phyloP scores from a whole-genome alignment of 1,140 invertebrate species.

The Teleopsis dalmanni region DNA sequence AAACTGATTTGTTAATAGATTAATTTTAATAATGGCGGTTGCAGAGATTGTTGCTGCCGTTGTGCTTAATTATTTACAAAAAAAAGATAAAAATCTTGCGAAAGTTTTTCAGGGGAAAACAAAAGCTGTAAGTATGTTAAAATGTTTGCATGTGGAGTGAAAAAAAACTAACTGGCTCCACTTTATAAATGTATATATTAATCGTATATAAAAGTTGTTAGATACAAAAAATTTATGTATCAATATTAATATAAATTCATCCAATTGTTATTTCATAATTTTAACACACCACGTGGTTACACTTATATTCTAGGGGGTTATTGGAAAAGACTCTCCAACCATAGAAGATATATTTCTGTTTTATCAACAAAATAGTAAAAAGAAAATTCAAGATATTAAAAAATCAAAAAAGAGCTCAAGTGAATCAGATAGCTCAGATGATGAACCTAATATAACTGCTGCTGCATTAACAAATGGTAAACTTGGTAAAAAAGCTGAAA shows the following conservation, averaged over 20 bases:
- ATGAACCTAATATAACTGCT: conserved; percentile 20
- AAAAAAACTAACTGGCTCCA: conserved; percentile 1
- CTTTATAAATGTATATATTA: conserved; percentile 1
- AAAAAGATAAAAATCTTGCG: conserved; percentile 51
- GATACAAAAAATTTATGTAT: no score
- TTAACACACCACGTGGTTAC: no score
- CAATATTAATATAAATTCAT: no score
- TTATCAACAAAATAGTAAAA: conserved; percentile 47
- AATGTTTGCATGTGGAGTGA: no score
- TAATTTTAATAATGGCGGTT: conserved; percentile 9
- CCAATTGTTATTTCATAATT: no score
- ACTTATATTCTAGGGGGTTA: conserved; percentile 34
- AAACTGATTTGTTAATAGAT: not conserved
- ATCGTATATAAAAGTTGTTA: no score
- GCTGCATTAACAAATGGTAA: conserved; percentile 7
- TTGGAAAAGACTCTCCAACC: conserved; percentile 49
- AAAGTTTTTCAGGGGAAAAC: conserved; percentile 53
- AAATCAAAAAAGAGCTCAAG: conserved; percentile 1
- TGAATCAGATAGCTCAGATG: conserved; percentile 13
- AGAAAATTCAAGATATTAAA: conserved; percentile 43
- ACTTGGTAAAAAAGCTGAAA: not conserved
- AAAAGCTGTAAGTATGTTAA: conserved; percentile 52
- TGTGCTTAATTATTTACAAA: conserved; percentile 51
- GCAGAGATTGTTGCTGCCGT: conserved; percentile 38
- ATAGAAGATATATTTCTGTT: conserved; percentile 46